Percentiles rank a stretch among this genome's conserved stretches.
Evolutionary conservation across 2,113 vertebrate genomes (phyloP).

Genomic region (Sebastes fasciatus): DNA sequence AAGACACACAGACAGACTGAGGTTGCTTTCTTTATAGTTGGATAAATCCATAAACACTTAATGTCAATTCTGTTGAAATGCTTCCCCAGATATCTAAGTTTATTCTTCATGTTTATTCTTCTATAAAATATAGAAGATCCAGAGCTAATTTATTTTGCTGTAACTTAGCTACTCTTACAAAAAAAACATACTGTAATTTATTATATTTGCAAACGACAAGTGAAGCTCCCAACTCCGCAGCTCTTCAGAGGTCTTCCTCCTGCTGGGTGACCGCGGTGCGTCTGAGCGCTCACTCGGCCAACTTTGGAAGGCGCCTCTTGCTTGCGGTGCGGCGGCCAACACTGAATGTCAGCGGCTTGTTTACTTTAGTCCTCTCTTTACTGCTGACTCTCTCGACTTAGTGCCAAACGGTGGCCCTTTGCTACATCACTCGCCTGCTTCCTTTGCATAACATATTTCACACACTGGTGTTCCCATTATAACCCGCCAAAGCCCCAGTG

Average conservation of each 20-base stretch:
- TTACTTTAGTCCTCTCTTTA: conserved; percentile 71
- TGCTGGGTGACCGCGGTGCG: conserved; percentile 15
- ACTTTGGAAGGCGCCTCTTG: conserved; percentile 47
- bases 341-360: conserved; percentile 66
- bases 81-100: neutral
- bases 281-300: conserved; percentile 33
- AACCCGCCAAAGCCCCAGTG: conserved; percentile 61
- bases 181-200: neutral
- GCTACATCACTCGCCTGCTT: conserved; percentile 70
- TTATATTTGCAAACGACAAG: neutral
- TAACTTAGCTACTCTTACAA: neutral
- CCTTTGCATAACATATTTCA: conserved; percentile 83
- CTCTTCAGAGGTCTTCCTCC: neutral
- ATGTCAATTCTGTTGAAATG: neutral
- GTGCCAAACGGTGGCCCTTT: conserved; percentile 71
- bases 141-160: neutral
- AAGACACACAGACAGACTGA: too few species aligned
- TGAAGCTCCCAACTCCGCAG: neutral
- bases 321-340: conserved; percentile 50
- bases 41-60: neutral
- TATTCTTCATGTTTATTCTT: neutral
- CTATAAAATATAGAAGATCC: neutral
- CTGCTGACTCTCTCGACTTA: conserved; percentile 76
- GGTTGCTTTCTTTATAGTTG: too few species aligned
- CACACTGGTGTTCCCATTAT: conserved; percentile 82